Base-by-base conservation (phyloP, 2,113 vertebrate genomes). In the Ictalurus furcatus region DNA sequence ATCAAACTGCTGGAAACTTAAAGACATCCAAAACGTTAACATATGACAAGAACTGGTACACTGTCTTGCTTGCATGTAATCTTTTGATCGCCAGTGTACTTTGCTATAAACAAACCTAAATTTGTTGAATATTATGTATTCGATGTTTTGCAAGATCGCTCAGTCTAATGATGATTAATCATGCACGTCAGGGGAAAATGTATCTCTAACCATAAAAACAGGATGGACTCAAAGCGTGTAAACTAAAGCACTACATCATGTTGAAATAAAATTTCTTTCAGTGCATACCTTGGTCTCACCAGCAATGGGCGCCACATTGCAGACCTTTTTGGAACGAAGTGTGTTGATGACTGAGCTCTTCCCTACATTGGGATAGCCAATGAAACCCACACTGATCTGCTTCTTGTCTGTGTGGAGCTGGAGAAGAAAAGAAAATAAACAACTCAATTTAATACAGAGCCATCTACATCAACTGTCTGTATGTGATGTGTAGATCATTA, bases 261-360 rank as follows among this genome's bases (percentile, higher is more conserved):
- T 13, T 37, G 30, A 30, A 76, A 19, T 28, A 34, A 59, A 78
- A 59, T 54, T 69, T 40, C 40, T 3, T 16, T 44, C 56, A 52
- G 1, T 1, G 3, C 78, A 25, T 94, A 99, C 98, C 97, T 99
- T 99, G 25, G 98, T 99, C 93, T 99, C 98, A 84, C 98, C 98
- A 34, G 98, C 98, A 12, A 99, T 96, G 69, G 98, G 98, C 3
- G 98, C 98, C 92, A 99, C 98, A 0, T 92, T 99, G 96, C 98
- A 99, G 92, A 99, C 98, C 93, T 99, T 99, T 95, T 99, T 99
- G 63, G 98, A 98, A 37, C 98, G 95, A 5, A 99, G 91, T 0
- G 98, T 99, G 89, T 99, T 99, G 94, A 99, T 99, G 90, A 99
- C 95, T 0, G 98, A 99, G 93, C 98, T 99, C 93, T 99, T 99